phyloP scores from a whole-genome alignment of 2,797 vertebrate genomes.

The Benthosema pterotum region DNA sequence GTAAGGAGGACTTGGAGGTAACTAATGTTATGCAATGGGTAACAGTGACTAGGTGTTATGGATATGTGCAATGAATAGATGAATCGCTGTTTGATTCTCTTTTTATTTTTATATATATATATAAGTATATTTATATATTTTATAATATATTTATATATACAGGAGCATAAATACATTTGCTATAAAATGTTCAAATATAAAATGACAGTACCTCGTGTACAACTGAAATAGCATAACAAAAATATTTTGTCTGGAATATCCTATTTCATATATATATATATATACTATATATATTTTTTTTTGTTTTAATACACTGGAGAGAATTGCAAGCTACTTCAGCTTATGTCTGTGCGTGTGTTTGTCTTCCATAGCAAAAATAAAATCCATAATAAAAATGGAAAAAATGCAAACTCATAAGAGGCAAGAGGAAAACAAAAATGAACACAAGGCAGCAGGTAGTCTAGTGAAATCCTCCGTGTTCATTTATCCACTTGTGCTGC shows the following conservation, averaged over 20 bases:
- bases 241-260: slow-evolving; percentile 65
- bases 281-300: too few relatives aligned
- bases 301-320: slow-evolving; percentile 66
- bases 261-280: slow-evolving; percentile 46
- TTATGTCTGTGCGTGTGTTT: slow-evolving; percentile 65
- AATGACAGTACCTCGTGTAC: slow-evolving; percentile 82
- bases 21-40: slow-evolving; percentile 64
- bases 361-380: slow-evolving; percentile 65
- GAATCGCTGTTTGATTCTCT: slow-evolving; percentile 71
- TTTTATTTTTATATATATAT: slow-evolving; percentile 80
- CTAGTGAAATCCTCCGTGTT: slow-evolving; percentile 8
- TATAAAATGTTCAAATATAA: slow-evolving; percentile 81
- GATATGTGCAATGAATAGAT: slow-evolving; percentile 76
- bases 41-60: slow-evolving; percentile 64
- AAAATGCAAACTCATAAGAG: slow-evolving; percentile 47
- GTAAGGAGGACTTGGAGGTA: slow-evolving; percentile 60
- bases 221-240: slow-evolving; percentile 75
- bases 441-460: slow-evolving; percentile 53
- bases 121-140: slow-evolving; percentile 51
- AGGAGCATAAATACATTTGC: slow-evolving; percentile 84
- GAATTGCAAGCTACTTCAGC: slow-evolving; percentile 65
- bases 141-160: slow-evolving; percentile 83
- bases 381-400: slow-evolving; percentile 50
- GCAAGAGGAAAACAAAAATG: slow-evolving; percentile 59
- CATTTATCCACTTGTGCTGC: too few relatives aligned